Evolutionary conservation across 2,797 vertebrate genomes (phyloP).

Genomic region (Pangasius larnaudii): DNA sequence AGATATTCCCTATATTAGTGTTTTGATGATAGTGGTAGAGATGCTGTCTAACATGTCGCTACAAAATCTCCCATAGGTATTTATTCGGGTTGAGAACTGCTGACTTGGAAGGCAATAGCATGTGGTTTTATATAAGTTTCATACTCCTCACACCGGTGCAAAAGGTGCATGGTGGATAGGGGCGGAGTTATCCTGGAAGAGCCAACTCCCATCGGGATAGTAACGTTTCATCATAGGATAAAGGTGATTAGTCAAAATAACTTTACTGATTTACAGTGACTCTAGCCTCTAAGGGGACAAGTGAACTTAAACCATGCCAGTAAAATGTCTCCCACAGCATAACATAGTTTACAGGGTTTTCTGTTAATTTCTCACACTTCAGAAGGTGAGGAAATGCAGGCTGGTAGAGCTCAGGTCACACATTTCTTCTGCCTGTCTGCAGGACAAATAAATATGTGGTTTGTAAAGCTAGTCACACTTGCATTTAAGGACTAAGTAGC

Average conservation of each 20-base stretch:
- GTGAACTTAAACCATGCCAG: not conserved
- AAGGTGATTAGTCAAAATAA: not conserved
- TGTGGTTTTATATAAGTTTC: not conserved
- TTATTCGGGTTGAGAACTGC: not conserved
- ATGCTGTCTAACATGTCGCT: not conserved
- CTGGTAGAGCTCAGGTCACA: conserved; percentile 48
- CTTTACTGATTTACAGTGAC: not conserved
- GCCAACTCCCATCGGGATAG: not conserved
- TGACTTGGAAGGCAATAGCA: not conserved
- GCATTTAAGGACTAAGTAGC: not conserved
- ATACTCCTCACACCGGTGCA: not conserved
- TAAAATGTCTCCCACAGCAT: not conserved
- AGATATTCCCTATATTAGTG: not conserved
- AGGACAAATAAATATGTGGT: not conserved
- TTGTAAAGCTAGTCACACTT: not conserved
- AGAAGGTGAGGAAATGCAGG: not conserved
- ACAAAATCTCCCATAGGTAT: not conserved
- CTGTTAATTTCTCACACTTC: conserved; percentile 10
- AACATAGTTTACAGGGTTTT: not conserved
- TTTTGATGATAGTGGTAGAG: not conserved
- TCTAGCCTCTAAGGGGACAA: not conserved
- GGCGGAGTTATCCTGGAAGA: not conserved
- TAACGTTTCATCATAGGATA: not conserved
- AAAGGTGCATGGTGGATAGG: not conserved
- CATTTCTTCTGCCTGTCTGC: not conserved